Percentiles rank a stretch among this genome's conserved stretches.
Evolutionary conservation across 2,113 vertebrate genomes (phyloP).

Genomic region (Hirundichthys speculiger): DNA sequence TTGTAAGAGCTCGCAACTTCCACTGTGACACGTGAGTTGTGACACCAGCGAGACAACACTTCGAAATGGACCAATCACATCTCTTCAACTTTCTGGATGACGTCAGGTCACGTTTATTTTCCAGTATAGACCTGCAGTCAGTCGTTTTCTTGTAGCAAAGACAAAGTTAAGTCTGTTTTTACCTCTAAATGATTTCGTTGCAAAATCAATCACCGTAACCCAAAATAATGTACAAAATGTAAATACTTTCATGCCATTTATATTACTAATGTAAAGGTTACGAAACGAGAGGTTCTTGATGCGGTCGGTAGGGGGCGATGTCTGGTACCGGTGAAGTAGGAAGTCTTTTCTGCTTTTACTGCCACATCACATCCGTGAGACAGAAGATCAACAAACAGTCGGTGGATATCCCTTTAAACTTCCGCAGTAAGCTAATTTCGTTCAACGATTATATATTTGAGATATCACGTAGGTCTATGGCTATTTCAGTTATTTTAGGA

Average conservation of each 20-base stretch:
- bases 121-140: too few relatives aligned
- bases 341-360: constrained; percentile 13
- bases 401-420: neutral
- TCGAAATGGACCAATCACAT: constrained; percentile 52
- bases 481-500: neutral
- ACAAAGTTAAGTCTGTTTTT: too few relatives aligned
- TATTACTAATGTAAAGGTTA: neutral
- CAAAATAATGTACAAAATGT: too few relatives aligned
- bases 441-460: too few relatives aligned
- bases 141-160: too few relatives aligned
- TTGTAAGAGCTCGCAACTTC: constrained; percentile 11
- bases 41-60: constrained; percentile 33
- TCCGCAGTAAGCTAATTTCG: constrained; percentile 26
- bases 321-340: constrained; percentile 9
- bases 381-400: constrained; percentile 20
- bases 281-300: neutral
- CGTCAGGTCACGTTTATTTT: constrained; percentile 16
- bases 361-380: constrained; percentile 68
- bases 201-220: too few relatives aligned
- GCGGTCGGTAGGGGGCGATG: constrained; percentile 36
- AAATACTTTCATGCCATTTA: too few relatives aligned
- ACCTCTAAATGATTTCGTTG: too few relatives aligned
- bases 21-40: neutral
- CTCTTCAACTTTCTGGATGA: neutral
- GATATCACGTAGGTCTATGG: neutral